These are phyloP conservation scores for Gracilinanus agilis DNA, from an alignment of 2,113 vertebrate species.

Conservation along the genomic window DNA sequence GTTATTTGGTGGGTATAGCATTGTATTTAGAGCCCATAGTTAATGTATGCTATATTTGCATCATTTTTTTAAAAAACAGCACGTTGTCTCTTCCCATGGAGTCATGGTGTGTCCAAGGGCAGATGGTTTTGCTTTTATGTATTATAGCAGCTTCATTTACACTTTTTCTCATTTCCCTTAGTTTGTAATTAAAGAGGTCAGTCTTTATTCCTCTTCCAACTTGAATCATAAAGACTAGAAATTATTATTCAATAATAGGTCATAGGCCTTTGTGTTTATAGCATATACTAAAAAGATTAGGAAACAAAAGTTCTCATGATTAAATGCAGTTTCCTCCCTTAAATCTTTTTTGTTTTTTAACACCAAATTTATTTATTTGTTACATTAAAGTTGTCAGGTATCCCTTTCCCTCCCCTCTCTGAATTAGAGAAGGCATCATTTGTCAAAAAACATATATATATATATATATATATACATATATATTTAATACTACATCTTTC, in stretches of 20 bases:
- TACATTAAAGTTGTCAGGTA: too few relatives aligned
- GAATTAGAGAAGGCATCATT: too few relatives aligned
- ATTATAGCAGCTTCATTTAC: background rate
- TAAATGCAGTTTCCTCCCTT: background rate
- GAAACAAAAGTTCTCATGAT: background rate
- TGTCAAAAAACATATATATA: too few relatives aligned
- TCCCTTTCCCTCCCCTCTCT: too few relatives aligned
- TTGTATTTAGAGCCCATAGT: background rate
- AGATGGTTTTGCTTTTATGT: background rate
- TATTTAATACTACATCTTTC: too few relatives aligned
- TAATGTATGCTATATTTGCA: background rate
- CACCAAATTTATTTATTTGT: too few relatives aligned
- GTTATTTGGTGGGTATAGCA: background rate
- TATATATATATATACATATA: too few relatives aligned
- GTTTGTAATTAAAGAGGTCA: background rate
- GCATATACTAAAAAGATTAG: background rate
- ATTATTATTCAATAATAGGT: background rate
- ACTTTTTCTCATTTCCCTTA: background rate
- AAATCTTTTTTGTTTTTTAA: too few relatives aligned
- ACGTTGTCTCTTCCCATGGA: background rate
- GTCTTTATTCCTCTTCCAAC: background rate
- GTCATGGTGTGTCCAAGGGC: background rate
- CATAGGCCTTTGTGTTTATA: background rate
- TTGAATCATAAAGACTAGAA: background rate
- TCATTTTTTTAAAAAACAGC: background rate